Evolutionary conservation across 1,140 invertebrate genomes (phyloP), one percentile per base, ranked within the genome.

Genomic region (Lordiphosa collinella): DNA sequence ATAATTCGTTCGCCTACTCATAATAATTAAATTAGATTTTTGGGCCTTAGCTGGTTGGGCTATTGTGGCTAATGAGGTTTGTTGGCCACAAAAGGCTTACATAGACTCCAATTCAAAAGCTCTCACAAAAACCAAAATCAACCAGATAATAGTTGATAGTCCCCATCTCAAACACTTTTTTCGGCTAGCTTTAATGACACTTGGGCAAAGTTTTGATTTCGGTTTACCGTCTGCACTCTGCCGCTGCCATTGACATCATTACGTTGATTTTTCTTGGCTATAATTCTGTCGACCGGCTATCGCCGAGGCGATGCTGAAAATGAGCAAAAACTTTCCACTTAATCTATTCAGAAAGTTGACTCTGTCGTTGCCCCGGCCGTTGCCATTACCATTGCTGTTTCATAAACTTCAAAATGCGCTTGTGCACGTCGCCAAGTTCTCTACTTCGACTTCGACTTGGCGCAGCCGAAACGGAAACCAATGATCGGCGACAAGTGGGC

Each of bases 401-500:
- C 78, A 84, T 84, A 84, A 84, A 84, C 78, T 84, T 84, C 59
- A 78, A 84, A 84, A 73, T 84, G 68, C 78, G 78, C 78, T 84
- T 84, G 60, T 85, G 78, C 78, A 84, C 78, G 78, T 82, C 63
- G 66, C 63, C 44, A 40, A 61, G 68, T 71, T 72, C 16, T 43
- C 13, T 36, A 68, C 46, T 68, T 68, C 52, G 56, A 65, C 50
- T 47, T 53, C 11, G 46, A 56, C 31, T 48, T 49, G 41, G 52
- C 62, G 34, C 18, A 47, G 38, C 38, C 43, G 59, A 61, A 80
- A 71, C 75, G 75, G 78, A 82, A 84, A 82, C 78, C 78, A 82
- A 82, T 82, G 78, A 82, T 82, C 78, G 78, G 72, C 78, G 76
- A 80, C 76, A 80, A 75, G 75, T 80, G 75, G 75, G 75, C 65